Conservation (phyloP, 2,113 vertebrate genomes). For the Lepidothrix coronata region DNA sequence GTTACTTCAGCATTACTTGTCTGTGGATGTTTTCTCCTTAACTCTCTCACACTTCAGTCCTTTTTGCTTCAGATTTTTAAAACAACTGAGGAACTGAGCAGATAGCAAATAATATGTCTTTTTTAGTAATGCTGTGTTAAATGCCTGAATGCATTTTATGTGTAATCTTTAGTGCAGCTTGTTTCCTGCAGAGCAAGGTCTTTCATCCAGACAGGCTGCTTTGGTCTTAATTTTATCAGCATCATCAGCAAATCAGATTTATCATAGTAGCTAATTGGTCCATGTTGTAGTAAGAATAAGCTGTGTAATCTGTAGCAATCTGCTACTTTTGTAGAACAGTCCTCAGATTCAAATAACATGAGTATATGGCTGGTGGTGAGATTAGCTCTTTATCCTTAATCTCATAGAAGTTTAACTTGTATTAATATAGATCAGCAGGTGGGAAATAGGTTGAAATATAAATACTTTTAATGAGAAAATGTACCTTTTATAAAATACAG, state of each 20-base stretch:
- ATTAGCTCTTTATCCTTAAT: background rate
- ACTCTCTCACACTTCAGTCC: background rate
- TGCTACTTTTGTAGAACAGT: background rate
- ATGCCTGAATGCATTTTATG: background rate
- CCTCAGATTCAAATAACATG: background rate
- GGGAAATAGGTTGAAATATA: background rate
- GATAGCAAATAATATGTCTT: background rate
- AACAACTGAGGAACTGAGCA: background rate
- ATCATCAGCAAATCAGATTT: background rate
- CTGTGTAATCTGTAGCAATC: background rate
- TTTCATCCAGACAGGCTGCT: background rate
- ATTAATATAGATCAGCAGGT: background rate
- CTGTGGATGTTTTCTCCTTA: background rate
- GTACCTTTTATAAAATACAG: background rate
- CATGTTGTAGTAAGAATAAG: background rate
- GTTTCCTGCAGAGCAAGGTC: background rate
- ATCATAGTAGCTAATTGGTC: background rate
- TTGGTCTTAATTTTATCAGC: background rate
- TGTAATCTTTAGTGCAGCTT: background rate
- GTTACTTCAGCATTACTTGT: background rate
- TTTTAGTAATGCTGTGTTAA: background rate
- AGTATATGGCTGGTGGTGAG: background rate
- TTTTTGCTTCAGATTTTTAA: background rate
- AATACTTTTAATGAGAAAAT: background rate
- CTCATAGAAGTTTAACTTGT: background rate